These are phyloP conservation scores for Alviniconcha marisindica DNA, from an alignment of 1,140 invertebrate species.

Conservation along the genomic window DNA sequence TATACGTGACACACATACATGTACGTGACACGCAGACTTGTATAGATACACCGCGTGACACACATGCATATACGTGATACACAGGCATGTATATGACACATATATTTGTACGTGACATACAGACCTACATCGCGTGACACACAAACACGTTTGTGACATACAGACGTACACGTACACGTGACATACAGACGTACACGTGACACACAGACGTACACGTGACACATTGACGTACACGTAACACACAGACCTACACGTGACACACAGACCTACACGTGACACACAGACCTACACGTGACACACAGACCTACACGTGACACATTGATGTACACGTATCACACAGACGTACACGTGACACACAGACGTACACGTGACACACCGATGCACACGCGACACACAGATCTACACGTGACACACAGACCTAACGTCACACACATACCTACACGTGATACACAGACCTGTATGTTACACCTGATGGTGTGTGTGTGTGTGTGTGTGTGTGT, in stretches of 20 bases:
- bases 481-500: no score
- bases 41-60: no score
- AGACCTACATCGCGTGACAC: background rate
- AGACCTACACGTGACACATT: background rate
- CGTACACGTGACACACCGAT: no score
- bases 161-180: conserved; percentile 1
- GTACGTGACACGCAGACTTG: no score
- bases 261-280: background rate
- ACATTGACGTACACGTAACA: background rate
- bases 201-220: no score
- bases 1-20: no score
- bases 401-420: no score
- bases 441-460: no score
- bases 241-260: background rate
- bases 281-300: conserved; percentile 5
- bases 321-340: no score
- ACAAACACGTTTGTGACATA: background rate
- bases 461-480: no score
- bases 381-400: no score
- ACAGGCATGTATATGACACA: background rate
- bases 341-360: no score
- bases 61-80: background rate
- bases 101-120: background rate
- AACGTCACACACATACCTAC: conserved; percentile 17
- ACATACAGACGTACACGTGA: background rate